Evolutionary conservation across 2,888 invertebrate species (phyloP).

Genomic region (Empis stercorea): DNA sequence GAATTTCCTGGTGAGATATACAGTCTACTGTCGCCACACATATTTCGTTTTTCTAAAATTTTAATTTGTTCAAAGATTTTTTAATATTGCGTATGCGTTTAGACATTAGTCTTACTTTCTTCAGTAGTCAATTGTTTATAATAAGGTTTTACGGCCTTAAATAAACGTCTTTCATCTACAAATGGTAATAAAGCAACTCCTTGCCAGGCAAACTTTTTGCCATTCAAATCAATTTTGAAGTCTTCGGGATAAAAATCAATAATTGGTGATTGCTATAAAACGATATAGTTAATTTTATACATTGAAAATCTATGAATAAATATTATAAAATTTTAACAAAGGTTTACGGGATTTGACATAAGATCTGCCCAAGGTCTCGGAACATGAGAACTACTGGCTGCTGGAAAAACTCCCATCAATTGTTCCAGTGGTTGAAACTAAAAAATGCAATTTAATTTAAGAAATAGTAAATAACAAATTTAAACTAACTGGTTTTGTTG

Average conservation of each 20-base stretch:
- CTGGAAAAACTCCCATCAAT: constrained; percentile 98
- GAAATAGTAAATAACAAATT: neutral
- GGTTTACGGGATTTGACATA: constrained; percentile 77
- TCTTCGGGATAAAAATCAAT: constrained; percentile 98
- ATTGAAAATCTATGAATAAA: constrained; percentile 1
- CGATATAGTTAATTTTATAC: no score
- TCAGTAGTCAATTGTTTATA: constrained; percentile 68
- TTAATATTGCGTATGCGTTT: neutral
- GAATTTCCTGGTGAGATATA: constrained; percentile 66
- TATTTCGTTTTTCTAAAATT: constrained; percentile 57
- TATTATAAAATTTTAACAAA: neutral
- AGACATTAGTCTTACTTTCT: constrained; percentile 51
- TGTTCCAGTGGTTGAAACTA: constrained; percentile 95
- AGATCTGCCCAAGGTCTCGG: constrained; percentile 85
- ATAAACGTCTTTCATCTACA: constrained; percentile 84
- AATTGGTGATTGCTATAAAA: constrained; percentile 69
- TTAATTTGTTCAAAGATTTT: neutral
- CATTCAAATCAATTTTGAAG: constrained; percentile 96
- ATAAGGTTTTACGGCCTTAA: constrained; percentile 67
- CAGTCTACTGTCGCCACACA: constrained; percentile 77
- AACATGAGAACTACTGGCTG: constrained; percentile 87
- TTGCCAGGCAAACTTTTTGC: constrained; percentile 99
- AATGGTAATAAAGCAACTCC: constrained; percentile 97
- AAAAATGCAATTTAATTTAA: constrained; percentile 13
- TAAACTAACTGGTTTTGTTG: constrained; percentile 68